phyloP scores from a whole-genome alignment of 1,140 invertebrate species.

The Megathymus violae region DNA sequence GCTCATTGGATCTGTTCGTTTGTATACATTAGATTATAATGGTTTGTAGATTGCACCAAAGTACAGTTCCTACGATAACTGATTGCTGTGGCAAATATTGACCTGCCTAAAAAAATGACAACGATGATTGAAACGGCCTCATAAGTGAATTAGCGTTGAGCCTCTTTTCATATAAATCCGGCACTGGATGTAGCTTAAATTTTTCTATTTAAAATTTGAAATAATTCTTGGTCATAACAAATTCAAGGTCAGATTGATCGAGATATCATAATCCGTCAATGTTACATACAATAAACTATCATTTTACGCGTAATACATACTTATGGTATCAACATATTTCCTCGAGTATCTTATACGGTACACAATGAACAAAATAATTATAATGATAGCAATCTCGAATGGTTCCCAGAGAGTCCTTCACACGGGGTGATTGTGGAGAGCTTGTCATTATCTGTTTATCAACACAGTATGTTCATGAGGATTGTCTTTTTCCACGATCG shows the following conservation, averaged over 20 bases:
- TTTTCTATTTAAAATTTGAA: too few species aligned
- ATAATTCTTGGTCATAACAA: too few species aligned
- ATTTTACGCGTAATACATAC: conserved; percentile 18
- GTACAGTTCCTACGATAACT: too few species aligned
- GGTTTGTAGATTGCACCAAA: too few species aligned
- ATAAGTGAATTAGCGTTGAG: too few species aligned
- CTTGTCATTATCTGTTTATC: conserved; percentile 22
- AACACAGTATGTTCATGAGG: conserved; percentile 18
- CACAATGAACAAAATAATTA: conserved; percentile 31
- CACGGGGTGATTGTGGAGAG: conserved; percentile 3
- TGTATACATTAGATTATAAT: too few species aligned
- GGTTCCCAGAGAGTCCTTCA: conserved; percentile 31
- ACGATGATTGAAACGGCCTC: too few species aligned
- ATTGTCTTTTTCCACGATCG: conserved; percentile 17
- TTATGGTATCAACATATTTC: conserved; percentile 26
- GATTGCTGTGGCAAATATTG: too few species aligned
- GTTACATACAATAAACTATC: conserved; percentile 17
- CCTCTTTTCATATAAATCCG: too few species aligned
- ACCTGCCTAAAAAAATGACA: too few species aligned
- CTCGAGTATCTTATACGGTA: conserved; percentile 20
- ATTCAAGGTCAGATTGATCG: conserved; percentile 7
- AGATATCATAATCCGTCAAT: conserved; percentile 21
- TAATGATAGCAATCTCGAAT: conserved; percentile 29
- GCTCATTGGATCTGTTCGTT: too few species aligned
- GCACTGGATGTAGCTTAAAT: too few species aligned